Evolutionary conservation across 1,140 invertebrate species (phyloP).

Genomic region (Matsumurasca onukii): DNA sequence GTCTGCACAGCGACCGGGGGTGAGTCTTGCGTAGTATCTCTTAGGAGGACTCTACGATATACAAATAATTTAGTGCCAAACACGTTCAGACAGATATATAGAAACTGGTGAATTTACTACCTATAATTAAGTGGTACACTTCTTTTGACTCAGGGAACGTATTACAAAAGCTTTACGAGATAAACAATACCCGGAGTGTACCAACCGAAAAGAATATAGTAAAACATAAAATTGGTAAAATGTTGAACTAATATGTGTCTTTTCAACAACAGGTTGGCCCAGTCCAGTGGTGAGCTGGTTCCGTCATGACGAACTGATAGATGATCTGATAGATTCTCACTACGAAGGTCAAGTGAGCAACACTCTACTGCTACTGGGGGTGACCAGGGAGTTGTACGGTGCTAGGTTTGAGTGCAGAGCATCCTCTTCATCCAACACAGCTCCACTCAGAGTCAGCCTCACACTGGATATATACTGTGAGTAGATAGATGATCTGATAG

Average conservation of each 20-base stretch:
- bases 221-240: too few species aligned
- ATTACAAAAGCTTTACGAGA: too few species aligned
- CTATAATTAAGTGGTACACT: too few species aligned
- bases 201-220: too few species aligned
- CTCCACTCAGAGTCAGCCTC: constrained; percentile 52
- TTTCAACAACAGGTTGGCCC: constrained; percentile 79
- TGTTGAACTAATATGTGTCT: too few species aligned
- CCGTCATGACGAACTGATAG: constrained; percentile 68
- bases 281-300: constrained; percentile 82
- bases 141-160: too few species aligned
- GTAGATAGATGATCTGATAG: constrained; percentile 44
- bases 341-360: constrained; percentile 49
- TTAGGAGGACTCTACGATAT: too few species aligned
- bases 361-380: constrained; percentile 54
- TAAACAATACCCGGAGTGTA: too few species aligned
- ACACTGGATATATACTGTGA: constrained; percentile 68
- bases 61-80: too few species aligned
- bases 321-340: constrained; percentile 58
- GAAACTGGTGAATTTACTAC: too few species aligned
- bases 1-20: constrained; percentile 10
- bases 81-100: too few species aligned
- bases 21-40: too few species aligned
- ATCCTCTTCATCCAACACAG: constrained; percentile 63
- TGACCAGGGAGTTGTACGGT: constrained; percentile 72
- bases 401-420: constrained; percentile 80